Evolutionary conservation across 2,888 invertebrate genomes (phyloP).

Genomic region (Neoaliturus tenellus): DNA sequence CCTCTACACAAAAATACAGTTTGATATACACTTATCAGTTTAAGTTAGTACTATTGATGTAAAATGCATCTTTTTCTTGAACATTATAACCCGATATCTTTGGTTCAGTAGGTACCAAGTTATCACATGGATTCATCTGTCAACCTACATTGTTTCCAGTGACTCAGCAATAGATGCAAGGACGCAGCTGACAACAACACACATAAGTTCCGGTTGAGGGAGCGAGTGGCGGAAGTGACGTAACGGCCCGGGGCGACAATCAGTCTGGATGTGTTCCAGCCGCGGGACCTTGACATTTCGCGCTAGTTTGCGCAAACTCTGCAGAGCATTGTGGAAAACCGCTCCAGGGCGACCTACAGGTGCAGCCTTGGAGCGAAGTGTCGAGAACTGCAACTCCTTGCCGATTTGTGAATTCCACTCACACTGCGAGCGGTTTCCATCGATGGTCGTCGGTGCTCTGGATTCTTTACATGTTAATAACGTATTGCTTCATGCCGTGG

Average conservation of each 20-base stretch:
- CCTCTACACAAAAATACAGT: too few relatives aligned
- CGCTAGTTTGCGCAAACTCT: conserved; percentile 40
- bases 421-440: background rate
- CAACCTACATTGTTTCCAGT: background rate
- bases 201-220: conserved; percentile 15
- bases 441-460: background rate
- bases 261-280: conserved; percentile 41
- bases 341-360: background rate
- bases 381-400: background rate
- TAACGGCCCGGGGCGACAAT: conserved; percentile 20
- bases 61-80: too few relatives aligned
- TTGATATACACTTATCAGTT: too few relatives aligned
- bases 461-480: background rate
- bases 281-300: conserved; percentile 38
- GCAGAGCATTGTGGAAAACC: conserved; percentile 21
- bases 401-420: conserved; percentile 21
- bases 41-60: too few relatives aligned
- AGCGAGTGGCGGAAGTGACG: conserved; percentile 37
- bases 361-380: background rate
- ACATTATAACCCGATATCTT: too few relatives aligned
- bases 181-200: background rate
- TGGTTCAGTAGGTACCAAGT: too few relatives aligned
- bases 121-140: too few relatives aligned
- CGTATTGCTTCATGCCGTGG: background rate
- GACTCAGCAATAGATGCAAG: conserved; percentile 2